Evolutionary conservation across 2,797 vertebrate species (phyloP), one percentile per base, ranked within the genome.

Genomic region (Erethizon dorsatum): DNA sequence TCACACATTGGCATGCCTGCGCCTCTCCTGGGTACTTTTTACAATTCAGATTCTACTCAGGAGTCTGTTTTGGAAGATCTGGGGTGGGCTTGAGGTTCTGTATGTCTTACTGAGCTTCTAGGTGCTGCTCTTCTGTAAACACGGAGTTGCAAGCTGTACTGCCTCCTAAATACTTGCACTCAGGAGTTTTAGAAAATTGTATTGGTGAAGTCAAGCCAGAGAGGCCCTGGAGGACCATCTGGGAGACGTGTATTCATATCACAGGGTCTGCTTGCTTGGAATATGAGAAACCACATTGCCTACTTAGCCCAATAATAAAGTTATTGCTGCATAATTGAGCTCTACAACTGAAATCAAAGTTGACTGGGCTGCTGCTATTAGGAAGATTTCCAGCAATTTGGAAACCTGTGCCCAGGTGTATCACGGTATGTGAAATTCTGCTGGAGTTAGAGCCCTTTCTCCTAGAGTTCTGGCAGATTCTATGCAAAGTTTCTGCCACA

Each of bases 361-460:
- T 67, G 79, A 67, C 14, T 12, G 63, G 45, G n/a, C 59, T 59
- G 26, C 33, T 88, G 12, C 45, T 88, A 2, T 80, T 95, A 61
- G 75, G 83, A 94, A 73, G 20, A 83, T 69, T 95, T 75, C 20
- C 90, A 88, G 52, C 45, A 83, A 67, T 83, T 96, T 77, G 83
- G 77, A 94, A 63, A 50, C 67, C 52, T 77, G 37, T 5, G 52
- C 59, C 50, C 67, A 28, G 71, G 17, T 75, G 1, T 93, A 52
- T 83, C 24, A 47, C n/a, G 26, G 50, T 88, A 41, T 45, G 28
- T 65, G 31, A 80, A 84, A 83, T 50, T 57, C 82, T 82, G 45
- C n/a, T 41, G 59, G 54, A 95, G 20, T 75, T 92, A 92, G 20
- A 57, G 28, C 37, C 22, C 88, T 83, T 77, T 7, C 41, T 54